Evolutionary conservation across 1,140 invertebrate genomes (phyloP).

Genomic region (Drosophila neocordata): DNA sequence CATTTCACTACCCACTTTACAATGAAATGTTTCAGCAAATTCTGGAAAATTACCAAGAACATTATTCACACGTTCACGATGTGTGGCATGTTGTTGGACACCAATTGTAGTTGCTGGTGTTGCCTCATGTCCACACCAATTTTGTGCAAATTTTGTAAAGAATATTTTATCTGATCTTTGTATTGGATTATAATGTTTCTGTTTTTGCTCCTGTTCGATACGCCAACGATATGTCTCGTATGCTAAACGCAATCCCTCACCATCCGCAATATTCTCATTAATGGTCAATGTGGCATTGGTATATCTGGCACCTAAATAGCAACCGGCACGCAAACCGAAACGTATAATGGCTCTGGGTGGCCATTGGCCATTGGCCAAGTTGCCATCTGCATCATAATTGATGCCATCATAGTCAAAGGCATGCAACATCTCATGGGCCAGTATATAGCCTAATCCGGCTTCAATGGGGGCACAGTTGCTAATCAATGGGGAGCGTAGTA

Average conservation of each 20-base stretch:
- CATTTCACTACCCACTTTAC: slow-evolving; percentile 55
- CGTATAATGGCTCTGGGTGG: slow-evolving; percentile 61
- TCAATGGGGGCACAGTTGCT: background rate
- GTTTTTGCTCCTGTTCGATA: background rate
- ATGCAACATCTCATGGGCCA: slow-evolving; percentile 74
- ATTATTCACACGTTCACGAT: slow-evolving; percentile 72
- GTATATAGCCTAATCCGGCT: slow-evolving; percentile 61
- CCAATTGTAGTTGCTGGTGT: background rate
- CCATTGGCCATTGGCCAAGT: slow-evolving; percentile 52
- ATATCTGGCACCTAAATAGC: slow-evolving; percentile 60
- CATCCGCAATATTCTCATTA: slow-evolving; percentile 79
- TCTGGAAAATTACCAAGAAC: slow-evolving; percentile 71
- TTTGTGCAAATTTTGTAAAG: slow-evolving; percentile 73
- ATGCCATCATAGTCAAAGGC: slow-evolving; percentile 78
- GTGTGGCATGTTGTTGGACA: slow-evolving; percentile 39
- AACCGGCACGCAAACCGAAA: slow-evolving; percentile 54
- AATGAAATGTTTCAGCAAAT: slow-evolving; percentile 61
- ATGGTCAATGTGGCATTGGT: slow-evolving; percentile 58
- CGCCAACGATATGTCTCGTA: slow-evolving; percentile 40
- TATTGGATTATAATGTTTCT: background rate
- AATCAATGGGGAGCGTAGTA: slow-evolving; percentile 49
- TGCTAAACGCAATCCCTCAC: slow-evolving; percentile 70
- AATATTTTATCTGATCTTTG: slow-evolving; percentile 26
- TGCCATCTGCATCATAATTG: slow-evolving; percentile 69
- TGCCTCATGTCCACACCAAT: slow-evolving; percentile 61